Evolutionary conservation across 1,140 invertebrate species (phyloP).

Genomic region (Lasaia peninsularis): DNA sequence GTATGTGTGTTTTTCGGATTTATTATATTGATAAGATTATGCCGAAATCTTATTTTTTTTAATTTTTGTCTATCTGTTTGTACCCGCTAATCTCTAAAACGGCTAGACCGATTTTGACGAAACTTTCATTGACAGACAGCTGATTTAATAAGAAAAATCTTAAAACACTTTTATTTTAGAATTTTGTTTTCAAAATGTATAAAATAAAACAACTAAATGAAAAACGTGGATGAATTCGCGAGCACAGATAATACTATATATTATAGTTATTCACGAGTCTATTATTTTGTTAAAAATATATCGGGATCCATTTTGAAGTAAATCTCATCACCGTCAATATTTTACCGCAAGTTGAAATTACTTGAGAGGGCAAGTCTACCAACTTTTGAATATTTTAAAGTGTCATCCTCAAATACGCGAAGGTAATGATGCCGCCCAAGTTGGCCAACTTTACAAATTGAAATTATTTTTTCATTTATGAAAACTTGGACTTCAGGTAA

Average conservation of each 20-base stretch:
- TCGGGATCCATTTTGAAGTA: not conserved
- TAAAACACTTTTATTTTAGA: too few species aligned
- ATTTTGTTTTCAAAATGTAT: too few species aligned
- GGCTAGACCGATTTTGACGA: too few species aligned
- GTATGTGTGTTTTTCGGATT: too few species aligned
- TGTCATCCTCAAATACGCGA: constrained; percentile 46
- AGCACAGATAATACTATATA: not conserved
- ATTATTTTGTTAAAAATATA: not conserved
- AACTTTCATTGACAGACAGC: too few species aligned
- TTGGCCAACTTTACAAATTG: constrained; percentile 52
- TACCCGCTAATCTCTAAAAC: too few species aligned
- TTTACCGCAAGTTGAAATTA: not conserved
- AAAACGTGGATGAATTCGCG: too few species aligned
- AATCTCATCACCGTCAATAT: not conserved
- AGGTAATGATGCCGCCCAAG: constrained; percentile 53
- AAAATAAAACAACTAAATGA: too few species aligned
- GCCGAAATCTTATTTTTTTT: too few species aligned
- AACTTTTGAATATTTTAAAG: constrained; percentile 21
- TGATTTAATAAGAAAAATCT: too few species aligned
- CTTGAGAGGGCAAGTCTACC: not conserved
- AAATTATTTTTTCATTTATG: constrained; percentile 71
- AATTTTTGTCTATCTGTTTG: too few species aligned
- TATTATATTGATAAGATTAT: too few species aligned
- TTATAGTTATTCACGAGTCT: not conserved
- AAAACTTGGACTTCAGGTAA: constrained; percentile 53